Conservation (phyloP, 37 sponge, comb jelly and placozoan genomes). For the Tethya wilhelma region DNA sequence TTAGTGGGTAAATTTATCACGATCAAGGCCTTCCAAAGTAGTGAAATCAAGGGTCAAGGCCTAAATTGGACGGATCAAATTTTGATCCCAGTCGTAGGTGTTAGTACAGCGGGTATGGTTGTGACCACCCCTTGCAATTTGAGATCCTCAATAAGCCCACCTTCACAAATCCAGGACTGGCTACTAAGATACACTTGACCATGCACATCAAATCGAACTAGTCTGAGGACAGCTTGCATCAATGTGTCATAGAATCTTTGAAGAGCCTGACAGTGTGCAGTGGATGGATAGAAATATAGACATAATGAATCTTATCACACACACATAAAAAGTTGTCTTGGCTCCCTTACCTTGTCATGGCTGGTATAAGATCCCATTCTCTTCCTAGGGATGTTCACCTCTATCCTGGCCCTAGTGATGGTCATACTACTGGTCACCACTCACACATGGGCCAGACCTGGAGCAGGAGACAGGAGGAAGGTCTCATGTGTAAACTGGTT, state of each 20-base stretch:
- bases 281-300: background rate
- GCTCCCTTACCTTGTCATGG: constrained; percentile 81
- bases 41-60: too few species aligned
- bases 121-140: too few species aligned
- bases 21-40: too few species aligned
- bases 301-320: background rate
- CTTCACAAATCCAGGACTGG: constrained; percentile 97
- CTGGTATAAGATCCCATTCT: constrained; percentile 76
- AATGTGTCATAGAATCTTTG: constrained; percentile 84
- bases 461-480: background rate
- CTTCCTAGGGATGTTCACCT: constrained; percentile 89
- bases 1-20: too few species aligned
- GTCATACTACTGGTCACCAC: constrained; percentile 90
- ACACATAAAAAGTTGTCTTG: background rate
- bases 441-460: constrained; percentile 90
- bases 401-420: constrained; percentile 79
- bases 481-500: background rate
- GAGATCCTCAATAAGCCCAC: too few species aligned
- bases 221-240: constrained; percentile 79
- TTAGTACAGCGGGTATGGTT: too few species aligned
- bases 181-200: constrained; percentile 90
- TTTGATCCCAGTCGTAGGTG: too few species aligned
- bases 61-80: too few species aligned
- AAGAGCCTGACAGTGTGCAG: constrained; percentile 78
- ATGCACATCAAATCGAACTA: constrained; percentile 81